Evolutionary conservation across 2,797 vertebrate species (phyloP).

Genomic region (Echeneis naucrates): DNA sequence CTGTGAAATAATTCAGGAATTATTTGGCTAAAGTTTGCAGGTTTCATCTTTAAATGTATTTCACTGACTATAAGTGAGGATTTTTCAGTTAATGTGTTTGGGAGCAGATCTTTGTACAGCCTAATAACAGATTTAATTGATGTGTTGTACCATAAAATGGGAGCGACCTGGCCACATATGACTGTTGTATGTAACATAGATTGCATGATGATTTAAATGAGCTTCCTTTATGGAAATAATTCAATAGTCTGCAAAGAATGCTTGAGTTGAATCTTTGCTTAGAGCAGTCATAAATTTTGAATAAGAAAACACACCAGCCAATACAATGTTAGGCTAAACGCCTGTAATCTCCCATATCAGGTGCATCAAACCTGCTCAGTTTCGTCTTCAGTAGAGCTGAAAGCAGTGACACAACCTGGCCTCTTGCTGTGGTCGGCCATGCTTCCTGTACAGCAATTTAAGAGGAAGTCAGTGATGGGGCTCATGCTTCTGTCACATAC

Average conservation of each 20-base stretch:
- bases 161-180: background rate
- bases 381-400: background rate
- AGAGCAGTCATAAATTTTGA: background rate
- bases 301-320: background rate
- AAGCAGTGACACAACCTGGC: conserved; percentile 11
- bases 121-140: background rate
- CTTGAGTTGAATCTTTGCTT: background rate
- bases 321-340: background rate
- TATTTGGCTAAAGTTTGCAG: background rate
- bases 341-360: background rate
- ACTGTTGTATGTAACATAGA: too few relatives aligned
- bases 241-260: background rate
- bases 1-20: background rate
- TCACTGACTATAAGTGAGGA: background rate
- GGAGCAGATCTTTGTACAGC: background rate
- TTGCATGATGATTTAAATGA: too few relatives aligned
- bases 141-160: background rate
- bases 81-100: background rate
- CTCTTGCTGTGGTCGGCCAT: conserved; percentile 29
- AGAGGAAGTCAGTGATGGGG: conserved; percentile 54
- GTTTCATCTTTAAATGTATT: background rate
- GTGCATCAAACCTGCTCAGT: background rate
- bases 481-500: background rate
- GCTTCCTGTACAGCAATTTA: conserved; percentile 48
- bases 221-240: background rate